Evolutionary conservation across 1,140 invertebrate genomes (phyloP), one percentile per base, ranked within the genome.

Genomic region (Watersipora subatra): DNA sequence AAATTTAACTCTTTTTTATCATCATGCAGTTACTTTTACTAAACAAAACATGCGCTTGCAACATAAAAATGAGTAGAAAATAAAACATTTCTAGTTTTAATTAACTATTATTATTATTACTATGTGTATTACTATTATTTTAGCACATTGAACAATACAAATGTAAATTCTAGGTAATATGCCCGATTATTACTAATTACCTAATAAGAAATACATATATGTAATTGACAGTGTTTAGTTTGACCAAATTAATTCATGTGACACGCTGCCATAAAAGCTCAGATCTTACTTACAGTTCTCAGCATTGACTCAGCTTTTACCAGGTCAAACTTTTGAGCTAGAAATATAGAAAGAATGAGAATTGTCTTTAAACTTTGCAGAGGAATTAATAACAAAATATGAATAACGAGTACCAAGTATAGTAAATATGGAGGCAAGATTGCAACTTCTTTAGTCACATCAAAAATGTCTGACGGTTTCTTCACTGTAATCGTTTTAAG

Each of bases 301-400:
- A 91, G 79, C 90, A 92, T 92, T 82, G 89, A 88, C 75, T 91
- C 89, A 0, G 89, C 89, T 2, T 87, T 88, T n/a, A 84, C 84
- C 0, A 85, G 71, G 74, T 92, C 85, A 85, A 88, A 91, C 77
- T 87, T 87, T 74, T 90, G 81, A 15, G 90, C 90, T 92, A 77
- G 69, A 86, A 86, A 70, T n/a, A n/a, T n/a, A n/a, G n/a, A n/a
- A n/a, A n/a, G n/a, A n/a, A n/a, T n/a, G n/a, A n/a, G n/a, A n/a
- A n/a, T n/a, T n/a, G n/a, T n/a, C n/a, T n/a, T n/a, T n/a, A 46
- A 46, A 12, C 7, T 46, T 46, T 46, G 34, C 34, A 46, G 7
- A 46, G n/a, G n/a, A n/a, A 12, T 7, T 46, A 12, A 46, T 7
- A 46, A 7, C 7, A 12, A 7, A 46, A 46, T 46, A n/a, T 46